Conservation (phyloP, 2,888 invertebrate genomes). For the Leptarthrus brevirostris region DNA sequence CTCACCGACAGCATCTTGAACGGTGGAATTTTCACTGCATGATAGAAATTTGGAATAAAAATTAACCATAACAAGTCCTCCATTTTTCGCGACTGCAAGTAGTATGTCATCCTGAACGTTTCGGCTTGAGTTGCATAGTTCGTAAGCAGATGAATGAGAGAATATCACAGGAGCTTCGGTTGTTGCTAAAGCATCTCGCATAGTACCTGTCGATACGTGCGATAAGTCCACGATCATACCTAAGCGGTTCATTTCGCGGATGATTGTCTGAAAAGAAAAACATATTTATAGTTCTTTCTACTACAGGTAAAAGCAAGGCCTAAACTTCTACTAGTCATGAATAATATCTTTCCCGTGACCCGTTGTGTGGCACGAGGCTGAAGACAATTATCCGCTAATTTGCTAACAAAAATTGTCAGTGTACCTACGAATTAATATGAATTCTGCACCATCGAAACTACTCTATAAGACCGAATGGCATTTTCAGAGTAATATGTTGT, state of each 20-base stretch:
- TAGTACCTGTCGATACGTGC: slow-evolving; percentile 83
- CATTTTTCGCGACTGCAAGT: slow-evolving; percentile 78
- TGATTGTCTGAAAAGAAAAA: slow-evolving; percentile 73
- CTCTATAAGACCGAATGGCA: no score
- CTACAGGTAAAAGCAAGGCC: no score
- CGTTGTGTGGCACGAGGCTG: no score
- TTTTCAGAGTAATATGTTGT: no score
- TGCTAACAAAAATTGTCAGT: no score
- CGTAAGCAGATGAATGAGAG: slow-evolving; percentile 86
- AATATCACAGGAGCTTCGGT: slow-evolving; percentile 87
- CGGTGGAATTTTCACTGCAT: slow-evolving; percentile 78
- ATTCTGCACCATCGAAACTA: no score
- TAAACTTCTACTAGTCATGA: background rate
- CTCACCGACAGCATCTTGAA: slow-evolving; percentile 84
- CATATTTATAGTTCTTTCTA: no score
- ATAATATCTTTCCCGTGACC: slow-evolving; percentile 3
- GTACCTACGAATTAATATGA: no score
- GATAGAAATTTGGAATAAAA: slow-evolving; percentile 85
- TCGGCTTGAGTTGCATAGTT: slow-evolving; percentile 82
- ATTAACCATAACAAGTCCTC: slow-evolving; percentile 88
- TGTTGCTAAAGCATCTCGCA: slow-evolving; percentile 81
- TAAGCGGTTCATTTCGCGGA: slow-evolving; percentile 88
- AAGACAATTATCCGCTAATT: no score
- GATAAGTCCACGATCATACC: slow-evolving; percentile 90
- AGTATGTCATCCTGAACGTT: slow-evolving; percentile 85